phyloP scores from a whole-genome alignment of 2,797 vertebrate genomes.

The Columba guinea region DNA sequence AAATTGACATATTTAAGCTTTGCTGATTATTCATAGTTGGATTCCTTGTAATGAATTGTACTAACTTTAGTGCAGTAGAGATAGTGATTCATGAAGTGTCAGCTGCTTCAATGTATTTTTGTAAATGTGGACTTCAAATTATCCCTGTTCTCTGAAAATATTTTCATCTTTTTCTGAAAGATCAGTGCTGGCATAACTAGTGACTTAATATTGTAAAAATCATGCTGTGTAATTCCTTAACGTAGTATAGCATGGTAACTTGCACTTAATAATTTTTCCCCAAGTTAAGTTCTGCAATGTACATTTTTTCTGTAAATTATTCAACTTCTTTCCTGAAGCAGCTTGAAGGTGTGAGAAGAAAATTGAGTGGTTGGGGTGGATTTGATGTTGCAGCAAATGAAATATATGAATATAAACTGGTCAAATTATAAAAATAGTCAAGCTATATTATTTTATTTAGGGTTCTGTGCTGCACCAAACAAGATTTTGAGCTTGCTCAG shows the following conservation, averaged over 20 bases:
- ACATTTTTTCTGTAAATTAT: background rate
- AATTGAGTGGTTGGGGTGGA: background rate
- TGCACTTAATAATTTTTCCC: background rate
- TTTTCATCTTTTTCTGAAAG: background rate
- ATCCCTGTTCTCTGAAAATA: background rate
- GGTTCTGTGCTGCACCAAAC: background rate
- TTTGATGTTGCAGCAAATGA: background rate
- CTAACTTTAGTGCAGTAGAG: background rate
- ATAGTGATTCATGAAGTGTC: background rate
- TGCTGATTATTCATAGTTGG: background rate
- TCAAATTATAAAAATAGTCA: background rate
- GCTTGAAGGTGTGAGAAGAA: background rate
- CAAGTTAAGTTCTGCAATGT: background rate
- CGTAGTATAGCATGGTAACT: fast-evolving
- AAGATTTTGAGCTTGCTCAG: background rate
- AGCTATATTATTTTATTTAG: background rate
- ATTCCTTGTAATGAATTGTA: background rate
- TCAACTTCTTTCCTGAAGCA: background rate
- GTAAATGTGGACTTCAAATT: background rate
- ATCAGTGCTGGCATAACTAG: background rate
- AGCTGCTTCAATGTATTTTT: background rate
- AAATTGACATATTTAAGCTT: background rate
- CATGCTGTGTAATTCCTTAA: background rate
- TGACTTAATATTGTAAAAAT: background rate
- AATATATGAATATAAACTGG: background rate